Conservation (phyloP, 2,113 vertebrate genomes). For the Ia io region DNA sequence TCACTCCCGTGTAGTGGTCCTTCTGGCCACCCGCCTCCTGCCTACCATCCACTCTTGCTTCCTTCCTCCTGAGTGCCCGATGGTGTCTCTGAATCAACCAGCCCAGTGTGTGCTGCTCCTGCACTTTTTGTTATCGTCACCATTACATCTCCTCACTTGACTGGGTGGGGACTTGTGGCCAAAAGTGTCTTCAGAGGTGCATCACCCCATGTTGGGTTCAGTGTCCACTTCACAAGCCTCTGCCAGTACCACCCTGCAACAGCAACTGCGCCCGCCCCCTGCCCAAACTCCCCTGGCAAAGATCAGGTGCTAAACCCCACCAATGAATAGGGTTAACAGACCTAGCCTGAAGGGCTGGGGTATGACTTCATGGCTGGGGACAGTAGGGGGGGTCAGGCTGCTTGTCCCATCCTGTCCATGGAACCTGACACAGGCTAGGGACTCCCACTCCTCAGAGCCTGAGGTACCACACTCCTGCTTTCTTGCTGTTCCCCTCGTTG, state of each 20-base stretch:
- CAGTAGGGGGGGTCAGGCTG: neutral
- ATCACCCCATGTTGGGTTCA: neutral
- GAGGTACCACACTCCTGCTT: neutral
- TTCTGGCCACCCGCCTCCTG: neutral
- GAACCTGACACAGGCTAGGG: neutral
- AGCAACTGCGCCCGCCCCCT: neutral
- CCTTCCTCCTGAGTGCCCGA: neutral
- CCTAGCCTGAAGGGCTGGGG: neutral
- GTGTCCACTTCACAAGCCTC: neutral
- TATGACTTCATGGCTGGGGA: neutral
- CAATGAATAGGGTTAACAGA: neutral
- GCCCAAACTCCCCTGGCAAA: neutral
- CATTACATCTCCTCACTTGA: neutral
- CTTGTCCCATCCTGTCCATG: neutral
- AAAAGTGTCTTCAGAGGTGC: neutral
- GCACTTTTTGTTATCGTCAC: accelerated
- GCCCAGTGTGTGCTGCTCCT: neutral
- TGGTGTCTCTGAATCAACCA: neutral
- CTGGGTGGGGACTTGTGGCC: neutral
- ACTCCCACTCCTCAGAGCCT: neutral
- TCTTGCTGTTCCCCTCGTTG: neutral
- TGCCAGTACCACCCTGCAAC: neutral
- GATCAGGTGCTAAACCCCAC: neutral
- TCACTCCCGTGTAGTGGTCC: neutral
- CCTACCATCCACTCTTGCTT: neutral